Evolutionary conservation across 2,888 invertebrate genomes (phyloP), one percentile per base, ranked within the genome.

Genomic region (Phania funesta): DNA sequence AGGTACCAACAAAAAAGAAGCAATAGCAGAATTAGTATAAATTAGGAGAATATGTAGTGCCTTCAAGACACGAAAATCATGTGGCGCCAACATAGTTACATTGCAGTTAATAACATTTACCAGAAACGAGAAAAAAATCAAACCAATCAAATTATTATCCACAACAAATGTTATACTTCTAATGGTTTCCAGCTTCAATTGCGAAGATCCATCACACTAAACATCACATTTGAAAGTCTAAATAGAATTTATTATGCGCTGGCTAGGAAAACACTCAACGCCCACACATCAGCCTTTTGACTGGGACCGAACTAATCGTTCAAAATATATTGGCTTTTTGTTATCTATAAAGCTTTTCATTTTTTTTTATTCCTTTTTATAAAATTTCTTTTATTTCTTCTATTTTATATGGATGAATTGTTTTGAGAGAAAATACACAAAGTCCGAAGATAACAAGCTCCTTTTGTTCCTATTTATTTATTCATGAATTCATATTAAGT

Each of bases 261-360:
- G 32, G 22, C 26, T 24, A 20, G 29, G 44, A 18, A 76, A n/a
- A n/a, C 41, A 9, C 64, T 20, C 16, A 56, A 50, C 1, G 1
- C 9, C 32, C 11, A 18, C 71, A 41, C 46, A 22, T 50, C 38
- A 56, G 60, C 32, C 32, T n/a, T 60, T 44, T 76, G 60, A 70
- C 54, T 62, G 38, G 64, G n/a, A n/a, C n/a, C n/a, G n/a, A n/a
- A 70, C 77, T 70, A 77, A 77, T 77, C 77, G 68, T 70, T 70
- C 46, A 77, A 46, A 77, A 46, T 38, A 77, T 64, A 77, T 70
- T 77, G 26, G 38, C 46, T 29, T 77, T 62, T 64, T 64, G 38
- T 77, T 48, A 38, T 24, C 38, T 5, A 54, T 20, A 70, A 62
- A 48, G 20, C 18, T 54, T 35, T n/a, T n/a, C n/a, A n/a, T n/a